These are phyloP conservation scores for Popillia japonica DNA, from an alignment of 1,140 invertebrate species.

Conservation along the genomic window DNA sequence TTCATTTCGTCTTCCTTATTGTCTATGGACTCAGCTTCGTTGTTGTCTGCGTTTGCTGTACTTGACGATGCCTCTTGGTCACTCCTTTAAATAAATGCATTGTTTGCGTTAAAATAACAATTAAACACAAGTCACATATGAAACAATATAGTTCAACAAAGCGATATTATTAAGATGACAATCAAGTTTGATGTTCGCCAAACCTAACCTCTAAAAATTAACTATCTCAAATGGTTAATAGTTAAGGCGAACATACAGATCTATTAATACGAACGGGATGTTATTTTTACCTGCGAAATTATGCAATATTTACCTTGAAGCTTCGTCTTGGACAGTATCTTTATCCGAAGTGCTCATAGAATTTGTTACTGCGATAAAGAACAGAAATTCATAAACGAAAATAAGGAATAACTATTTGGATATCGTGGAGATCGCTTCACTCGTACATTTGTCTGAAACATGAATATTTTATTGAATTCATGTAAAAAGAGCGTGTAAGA, in stretches of 20 bases:
- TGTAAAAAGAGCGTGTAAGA: conserved; percentile 17
- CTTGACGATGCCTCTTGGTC: conserved; percentile 59
- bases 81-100: conserved; percentile 48
- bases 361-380: conserved; percentile 38
- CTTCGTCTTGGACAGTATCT: conserved; percentile 55
- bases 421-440: background rate
- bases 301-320: conserved; percentile 56
- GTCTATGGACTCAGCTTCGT: conserved; percentile 37
- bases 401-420: background rate
- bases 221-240: background rate
- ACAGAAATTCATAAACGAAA: conserved; percentile 20
- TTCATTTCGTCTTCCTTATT: conserved; percentile 77
- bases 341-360: conserved; percentile 59
- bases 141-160: conserved; percentile 41
- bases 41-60: conserved; percentile 42
- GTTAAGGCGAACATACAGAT: background rate
- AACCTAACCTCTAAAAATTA: conserved; percentile 47
- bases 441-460: conserved; percentile 25
- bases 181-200: conserved; percentile 52
- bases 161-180: conserved; percentile 50
- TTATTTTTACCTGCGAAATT: conserved; percentile 14
- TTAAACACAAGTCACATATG: background rate
- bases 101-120: conserved; percentile 22
- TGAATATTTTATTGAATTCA: conserved; percentile 22
- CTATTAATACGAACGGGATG: background rate